Conservation (phyloP, 2,888 invertebrate genomes). For the Julus scandinavius region DNA sequence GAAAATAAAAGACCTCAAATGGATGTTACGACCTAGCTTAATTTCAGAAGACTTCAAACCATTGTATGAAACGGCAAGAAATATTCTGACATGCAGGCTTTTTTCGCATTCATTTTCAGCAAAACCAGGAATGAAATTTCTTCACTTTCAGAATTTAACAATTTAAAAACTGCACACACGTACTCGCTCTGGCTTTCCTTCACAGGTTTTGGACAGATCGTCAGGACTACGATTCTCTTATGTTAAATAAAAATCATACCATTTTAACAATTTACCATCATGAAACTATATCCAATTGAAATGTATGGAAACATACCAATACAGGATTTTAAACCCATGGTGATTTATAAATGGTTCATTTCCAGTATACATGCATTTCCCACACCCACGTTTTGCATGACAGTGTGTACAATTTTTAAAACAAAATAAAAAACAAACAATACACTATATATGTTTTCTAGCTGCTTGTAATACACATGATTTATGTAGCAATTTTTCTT, state of each 20-base stretch:
- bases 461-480: background rate
- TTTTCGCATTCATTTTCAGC: background rate
- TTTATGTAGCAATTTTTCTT: slow-evolving; percentile 4
- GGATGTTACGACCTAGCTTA: slow-evolving; percentile 2
- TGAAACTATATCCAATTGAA: background rate
- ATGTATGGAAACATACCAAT: background rate
- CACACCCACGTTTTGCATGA: background rate
- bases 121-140: background rate
- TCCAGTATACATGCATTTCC: background rate
- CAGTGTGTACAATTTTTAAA: slow-evolving; percentile 20
- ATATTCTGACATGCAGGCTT: background rate
- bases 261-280: background rate
- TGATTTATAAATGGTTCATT: no score
- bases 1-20: slow-evolving; percentile 46
- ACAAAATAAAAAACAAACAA: background rate
- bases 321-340: no score
- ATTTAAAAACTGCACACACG: background rate
- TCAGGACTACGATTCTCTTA: no score
- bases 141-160: background rate
- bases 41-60: background rate
- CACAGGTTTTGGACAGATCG: no score
- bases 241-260: no score
- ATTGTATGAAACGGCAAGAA: background rate
- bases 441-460: slow-evolving; percentile 7
- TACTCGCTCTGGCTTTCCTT: background rate